phyloP scores from a whole-genome alignment of 2,888 invertebrate species.

The Dicyrtomina minuta region DNA sequence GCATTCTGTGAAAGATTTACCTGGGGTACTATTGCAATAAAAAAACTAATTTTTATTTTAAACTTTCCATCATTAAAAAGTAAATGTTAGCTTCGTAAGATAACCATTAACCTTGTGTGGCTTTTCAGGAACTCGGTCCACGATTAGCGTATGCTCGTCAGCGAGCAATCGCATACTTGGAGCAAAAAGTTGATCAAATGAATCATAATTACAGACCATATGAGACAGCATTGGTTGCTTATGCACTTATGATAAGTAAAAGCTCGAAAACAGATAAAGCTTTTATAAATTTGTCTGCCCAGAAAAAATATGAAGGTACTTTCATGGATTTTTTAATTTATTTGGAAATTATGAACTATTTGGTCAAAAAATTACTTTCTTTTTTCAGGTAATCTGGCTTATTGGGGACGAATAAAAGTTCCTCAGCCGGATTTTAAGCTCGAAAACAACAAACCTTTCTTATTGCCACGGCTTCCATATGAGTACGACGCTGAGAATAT shows the following conservation, averaged over 20 bases:
- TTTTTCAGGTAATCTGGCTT: conserved; percentile 72
- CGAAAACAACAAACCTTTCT: conserved; percentile 89
- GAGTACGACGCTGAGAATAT: conserved; percentile 87
- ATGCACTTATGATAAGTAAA: conserved; percentile 79
- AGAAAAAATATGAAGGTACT: conserved; percentile 69
- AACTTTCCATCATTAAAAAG: no score
- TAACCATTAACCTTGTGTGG: no score
- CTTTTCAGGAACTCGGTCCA: conserved; percentile 63
- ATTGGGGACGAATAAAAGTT: conserved; percentile 79
- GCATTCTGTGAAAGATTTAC: conserved; percentile 14
- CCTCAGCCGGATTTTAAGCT: conserved; percentile 80
- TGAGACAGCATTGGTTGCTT: conserved; percentile 84
- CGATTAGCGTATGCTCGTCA: conserved; percentile 74
- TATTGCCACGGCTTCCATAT: conserved; percentile 82
- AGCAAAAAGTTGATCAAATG: conserved; percentile 75
- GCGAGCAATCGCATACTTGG: conserved; percentile 76
- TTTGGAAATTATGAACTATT: no score
- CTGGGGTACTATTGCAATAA: conserved; percentile 12
- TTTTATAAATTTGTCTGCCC: conserved; percentile 69
- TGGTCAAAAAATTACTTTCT: conserved; percentile 1
- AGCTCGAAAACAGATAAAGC: conserved; percentile 84
- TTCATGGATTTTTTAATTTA: no score
- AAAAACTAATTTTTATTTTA: no score
- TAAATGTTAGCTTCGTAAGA: no score
- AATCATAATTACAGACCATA: conserved; percentile 67